Conservation (phyloP, 1,140 invertebrate species). For the Dinoponera quadriceps region DNA sequence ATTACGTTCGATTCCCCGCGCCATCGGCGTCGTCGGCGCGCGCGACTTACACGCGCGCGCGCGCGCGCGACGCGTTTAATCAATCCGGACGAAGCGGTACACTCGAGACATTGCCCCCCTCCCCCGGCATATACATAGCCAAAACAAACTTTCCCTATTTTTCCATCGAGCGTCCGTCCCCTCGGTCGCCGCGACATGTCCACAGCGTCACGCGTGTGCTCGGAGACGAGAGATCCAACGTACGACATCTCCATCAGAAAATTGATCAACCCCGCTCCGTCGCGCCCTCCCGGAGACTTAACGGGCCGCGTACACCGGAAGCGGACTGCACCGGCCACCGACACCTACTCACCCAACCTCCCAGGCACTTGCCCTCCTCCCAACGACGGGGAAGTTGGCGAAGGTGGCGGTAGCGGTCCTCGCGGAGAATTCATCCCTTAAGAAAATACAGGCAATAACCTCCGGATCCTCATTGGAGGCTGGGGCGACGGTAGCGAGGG, state of each 20-base stretch:
- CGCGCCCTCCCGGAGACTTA: slow-evolving; percentile 60
- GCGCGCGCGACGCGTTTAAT: slow-evolving; percentile 19
- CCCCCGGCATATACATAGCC: slow-evolving; percentile 26
- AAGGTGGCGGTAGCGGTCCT: slow-evolving; percentile 64
- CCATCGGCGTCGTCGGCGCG: slow-evolving; percentile 5
- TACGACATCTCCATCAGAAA: slow-evolving; percentile 67
- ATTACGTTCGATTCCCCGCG: slow-evolving; percentile 14
- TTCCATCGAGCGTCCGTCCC: no score
- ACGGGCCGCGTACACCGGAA: slow-evolving; percentile 60
- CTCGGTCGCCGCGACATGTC: slow-evolving; percentile 24
- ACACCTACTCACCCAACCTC: slow-evolving; percentile 23
- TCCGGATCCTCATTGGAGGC: slow-evolving; percentile 78
- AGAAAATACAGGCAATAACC: slow-evolving; percentile 85
- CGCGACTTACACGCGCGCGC: slow-evolving; percentile 4
- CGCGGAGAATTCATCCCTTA: slow-evolving; percentile 82
- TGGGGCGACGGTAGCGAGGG: slow-evolving; percentile 63
- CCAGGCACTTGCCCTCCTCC: background rate
- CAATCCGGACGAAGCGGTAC: slow-evolving; percentile 1
- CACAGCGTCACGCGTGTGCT: slow-evolving; percentile 45
- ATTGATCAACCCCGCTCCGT: slow-evolving; percentile 62
- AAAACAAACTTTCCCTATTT: slow-evolving; percentile 44
- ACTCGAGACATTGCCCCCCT: background rate
- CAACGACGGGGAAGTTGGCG: slow-evolving; percentile 32
- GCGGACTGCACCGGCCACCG: slow-evolving; percentile 22
- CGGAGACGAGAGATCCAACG: slow-evolving; percentile 44